A percentile compares a stretch with the other conserved stretches of the same genome.
Evolutionary conservation across 2,888 invertebrate genomes (phyloP).

Genomic region (Mythimna vitellina): DNA sequence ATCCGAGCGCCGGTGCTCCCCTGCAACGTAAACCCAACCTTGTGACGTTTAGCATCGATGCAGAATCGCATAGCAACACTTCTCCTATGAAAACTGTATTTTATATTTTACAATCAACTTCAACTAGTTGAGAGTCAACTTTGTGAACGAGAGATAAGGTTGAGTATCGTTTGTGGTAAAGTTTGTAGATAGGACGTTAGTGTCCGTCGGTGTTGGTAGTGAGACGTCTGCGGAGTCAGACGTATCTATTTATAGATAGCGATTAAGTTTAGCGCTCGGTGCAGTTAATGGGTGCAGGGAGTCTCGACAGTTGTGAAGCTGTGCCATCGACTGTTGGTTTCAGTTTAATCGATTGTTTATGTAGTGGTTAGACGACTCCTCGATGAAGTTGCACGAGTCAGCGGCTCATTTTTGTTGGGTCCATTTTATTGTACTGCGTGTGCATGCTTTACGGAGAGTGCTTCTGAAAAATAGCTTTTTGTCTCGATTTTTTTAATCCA

Average conservation of each 20-base stretch:
- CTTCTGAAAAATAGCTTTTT: slow-evolving; percentile 24
- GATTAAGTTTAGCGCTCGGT: slow-evolving; percentile 78
- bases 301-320: slow-evolving; percentile 67
- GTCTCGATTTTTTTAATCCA: slow-evolving; percentile 1
- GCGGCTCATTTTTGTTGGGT: slow-evolving; percentile 31
- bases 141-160: slow-evolving; percentile 51
- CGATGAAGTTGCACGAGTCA: slow-evolving; percentile 57
- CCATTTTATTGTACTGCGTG: slow-evolving; percentile 8
- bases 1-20: slow-evolving; percentile 63
- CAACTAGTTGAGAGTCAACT: slow-evolving; percentile 31
- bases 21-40: slow-evolving; percentile 64
- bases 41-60: slow-evolving; percentile 57
- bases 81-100: slow-evolving; percentile 63
- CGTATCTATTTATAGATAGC: slow-evolving; percentile 86
- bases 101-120: slow-evolving; percentile 56
- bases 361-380: slow-evolving; percentile 62
- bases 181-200: slow-evolving; percentile 67
- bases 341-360: slow-evolving; percentile 74
- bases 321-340: slow-evolving; percentile 66
- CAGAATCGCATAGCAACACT: slow-evolving; percentile 54
- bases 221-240: slow-evolving; percentile 86
- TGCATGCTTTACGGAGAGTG: slow-evolving; percentile 9
- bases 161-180: slow-evolving; percentile 45
- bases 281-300: slow-evolving; percentile 75
- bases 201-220: slow-evolving; percentile 56